phyloP scores from a whole-genome alignment of 2,113 vertebrate species.

The Spheniscus mendiculus region DNA sequence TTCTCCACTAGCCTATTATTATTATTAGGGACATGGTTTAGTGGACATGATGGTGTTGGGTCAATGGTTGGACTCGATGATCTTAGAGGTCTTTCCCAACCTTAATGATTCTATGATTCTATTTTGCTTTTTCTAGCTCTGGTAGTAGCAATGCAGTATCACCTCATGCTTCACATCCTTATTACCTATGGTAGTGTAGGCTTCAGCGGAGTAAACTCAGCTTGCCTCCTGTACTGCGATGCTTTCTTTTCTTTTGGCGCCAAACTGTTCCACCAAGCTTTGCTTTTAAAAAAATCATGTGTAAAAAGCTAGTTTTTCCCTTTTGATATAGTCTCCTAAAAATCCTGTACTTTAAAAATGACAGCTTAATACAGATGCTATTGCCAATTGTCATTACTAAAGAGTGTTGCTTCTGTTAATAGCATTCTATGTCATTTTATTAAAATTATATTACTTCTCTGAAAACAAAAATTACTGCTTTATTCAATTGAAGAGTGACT shows the following conservation, averaged over 20 bases:
- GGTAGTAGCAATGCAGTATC: neutral
- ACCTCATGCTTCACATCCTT: neutral
- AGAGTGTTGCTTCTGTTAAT: conserved; percentile 21
- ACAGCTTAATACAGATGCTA: neutral
- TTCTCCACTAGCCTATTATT: neutral
- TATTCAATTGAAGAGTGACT: conserved; percentile 36
- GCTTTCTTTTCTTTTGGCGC: neutral
- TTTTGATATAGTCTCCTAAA: neutral
- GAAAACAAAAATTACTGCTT: conserved; percentile 61
- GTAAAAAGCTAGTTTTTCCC: neutral
- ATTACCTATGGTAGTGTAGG: neutral
- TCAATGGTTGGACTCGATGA: too few relatives aligned
- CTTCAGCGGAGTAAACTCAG: neutral
- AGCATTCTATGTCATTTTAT: conserved; percentile 32
- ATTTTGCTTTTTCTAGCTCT: neutral
- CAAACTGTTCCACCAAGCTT: neutral
- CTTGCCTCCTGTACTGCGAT: neutral
- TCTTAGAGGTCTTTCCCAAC: too few relatives aligned
- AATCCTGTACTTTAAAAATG: neutral
- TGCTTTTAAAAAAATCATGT: neutral
- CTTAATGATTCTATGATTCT: too few relatives aligned
- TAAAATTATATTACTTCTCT: conserved; percentile 27
- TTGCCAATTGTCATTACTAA: neutral
- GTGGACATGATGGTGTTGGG: too few relatives aligned
- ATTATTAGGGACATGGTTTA: too few relatives aligned